A percentile compares a stretch with the other conserved stretches of the same genome.
Conservation (phyloP, 2,797 vertebrate genomes). For the Salarias fasciatus region DNA sequence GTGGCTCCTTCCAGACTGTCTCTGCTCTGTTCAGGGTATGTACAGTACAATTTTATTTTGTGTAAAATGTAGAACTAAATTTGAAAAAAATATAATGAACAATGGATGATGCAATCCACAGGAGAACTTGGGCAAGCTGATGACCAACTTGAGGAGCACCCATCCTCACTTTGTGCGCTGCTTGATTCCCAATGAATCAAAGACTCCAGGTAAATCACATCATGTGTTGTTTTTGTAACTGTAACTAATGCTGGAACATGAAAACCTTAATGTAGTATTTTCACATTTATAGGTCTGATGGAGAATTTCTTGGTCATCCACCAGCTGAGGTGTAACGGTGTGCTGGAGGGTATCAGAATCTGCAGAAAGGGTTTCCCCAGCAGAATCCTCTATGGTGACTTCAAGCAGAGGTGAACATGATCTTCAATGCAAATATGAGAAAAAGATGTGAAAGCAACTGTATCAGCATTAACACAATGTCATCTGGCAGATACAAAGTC, state of each 20-base stretch:
- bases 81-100: no score
- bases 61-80: no score
- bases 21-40: conserved; percentile 89
- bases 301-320: conserved; percentile 92
- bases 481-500: conserved; percentile 61
- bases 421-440: no score
- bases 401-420: conserved; percentile 86
- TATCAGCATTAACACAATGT: no score
- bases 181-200: conserved; percentile 92
- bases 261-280: neutral
- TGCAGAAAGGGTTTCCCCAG: conserved; percentile 90
- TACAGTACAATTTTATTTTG: no score
- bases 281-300: conserved; percentile 83
- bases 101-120: conserved; percentile 50
- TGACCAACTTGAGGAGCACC: conserved; percentile 88
- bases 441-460: no score
- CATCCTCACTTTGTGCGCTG: conserved; percentile 93
- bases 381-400: conserved; percentile 87
- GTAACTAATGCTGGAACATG: no score
- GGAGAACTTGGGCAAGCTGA: conserved; percentile 93
- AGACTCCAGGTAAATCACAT: conserved; percentile 86
- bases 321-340: conserved; percentile 91
- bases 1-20: conserved; percentile 92
- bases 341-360: conserved; percentile 91
- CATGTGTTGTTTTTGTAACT: no score